Evolutionary conservation across 1,140 invertebrate species (phyloP), one percentile per base, ranked within the genome.

Genomic region (Rhynchophorus ferrugineus): DNA sequence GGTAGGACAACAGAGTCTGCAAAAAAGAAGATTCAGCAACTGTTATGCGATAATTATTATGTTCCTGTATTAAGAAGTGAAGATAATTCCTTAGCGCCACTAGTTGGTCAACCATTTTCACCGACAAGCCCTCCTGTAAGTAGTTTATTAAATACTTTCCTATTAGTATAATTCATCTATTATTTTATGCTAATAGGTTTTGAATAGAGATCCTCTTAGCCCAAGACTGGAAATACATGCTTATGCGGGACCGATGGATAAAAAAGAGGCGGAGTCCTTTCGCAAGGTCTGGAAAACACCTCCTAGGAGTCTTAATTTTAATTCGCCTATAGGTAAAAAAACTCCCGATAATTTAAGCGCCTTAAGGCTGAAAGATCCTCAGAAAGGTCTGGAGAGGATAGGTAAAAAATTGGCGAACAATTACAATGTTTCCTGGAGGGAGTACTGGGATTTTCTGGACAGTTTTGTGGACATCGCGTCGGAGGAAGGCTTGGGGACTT

Each of bases 361-460:
- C 14, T 78, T 85, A 43, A 75, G 84, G 48, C 73, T 88, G 13
- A 76, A 79, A 50, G 89, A 93, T 65, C 78, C 79, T 24, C 82
- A 87, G 36, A 94, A 92, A 69, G 91, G 91, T 1, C 70, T 93
- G 8, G 91, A 95, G 73, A 73, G 80, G 57, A 75, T 89, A 43
- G 89, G 89, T 39, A 85, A 88, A 56, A 76, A 81, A 49, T 63
- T 94, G 54, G 90, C 90, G 2, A 77, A 81, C 56, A 75, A 88
- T 65, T 78, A 81, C 65, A 78, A 84, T 21, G 74, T 92, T 0
- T 73, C 75, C n/a, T 95, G 91, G 91, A 84, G 81, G 55, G 92
- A 95, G 66, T 91, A 89, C 68, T 95, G 91, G 91, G 79, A 83
- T 2, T 95, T 95, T 66, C 71, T 95, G 3, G 80, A 87, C 59